Percentiles rank a stretch among this genome's conserved stretches.
phyloP scores from a whole-genome alignment of 2,888 invertebrate species.

The Cyclophora punctaria region DNA sequence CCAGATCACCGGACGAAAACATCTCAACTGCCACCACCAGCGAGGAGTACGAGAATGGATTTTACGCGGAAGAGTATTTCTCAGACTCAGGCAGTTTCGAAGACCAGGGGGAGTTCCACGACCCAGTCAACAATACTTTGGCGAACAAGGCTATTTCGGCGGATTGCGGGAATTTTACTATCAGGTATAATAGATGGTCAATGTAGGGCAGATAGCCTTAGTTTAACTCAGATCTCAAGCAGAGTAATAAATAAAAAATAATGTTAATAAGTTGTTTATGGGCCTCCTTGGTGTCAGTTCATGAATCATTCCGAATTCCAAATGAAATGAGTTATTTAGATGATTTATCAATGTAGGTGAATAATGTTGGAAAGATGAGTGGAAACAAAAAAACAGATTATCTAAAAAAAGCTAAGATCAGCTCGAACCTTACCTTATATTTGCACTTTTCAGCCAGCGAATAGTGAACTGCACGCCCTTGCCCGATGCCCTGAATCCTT shows the following conservation, averaged over 20 bases:
- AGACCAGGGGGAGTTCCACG: conserved; percentile 52
- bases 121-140: conserved; percentile 39
- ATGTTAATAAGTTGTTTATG: background rate
- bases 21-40: conserved; percentile 42
- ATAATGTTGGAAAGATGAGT: background rate
- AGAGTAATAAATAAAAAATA: background rate
- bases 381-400: background rate
- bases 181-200: conserved; percentile 30
- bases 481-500: conserved; percentile 89
- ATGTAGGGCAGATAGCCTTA: too few species aligned
- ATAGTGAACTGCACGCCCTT: conserved; percentile 80
- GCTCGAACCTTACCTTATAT: background rate
- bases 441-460: conserved; percentile 36
- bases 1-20: conserved; percentile 35
- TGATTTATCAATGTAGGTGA: background rate
- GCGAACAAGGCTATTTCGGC: conserved; percentile 34
- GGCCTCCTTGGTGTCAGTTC: too few species aligned
- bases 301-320: too few species aligned
- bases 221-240: too few species aligned
- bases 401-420: too few species aligned
- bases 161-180: conserved; percentile 54
- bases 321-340: too few species aligned
- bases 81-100: conserved; percentile 48
- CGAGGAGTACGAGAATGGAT: conserved; percentile 38
- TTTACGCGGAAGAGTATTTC: conserved; percentile 40